Evolutionary conservation across 2,113 vertebrate genomes (phyloP), one percentile per base, ranked within the genome.

Genomic region (Macrotus californicus): DNA sequence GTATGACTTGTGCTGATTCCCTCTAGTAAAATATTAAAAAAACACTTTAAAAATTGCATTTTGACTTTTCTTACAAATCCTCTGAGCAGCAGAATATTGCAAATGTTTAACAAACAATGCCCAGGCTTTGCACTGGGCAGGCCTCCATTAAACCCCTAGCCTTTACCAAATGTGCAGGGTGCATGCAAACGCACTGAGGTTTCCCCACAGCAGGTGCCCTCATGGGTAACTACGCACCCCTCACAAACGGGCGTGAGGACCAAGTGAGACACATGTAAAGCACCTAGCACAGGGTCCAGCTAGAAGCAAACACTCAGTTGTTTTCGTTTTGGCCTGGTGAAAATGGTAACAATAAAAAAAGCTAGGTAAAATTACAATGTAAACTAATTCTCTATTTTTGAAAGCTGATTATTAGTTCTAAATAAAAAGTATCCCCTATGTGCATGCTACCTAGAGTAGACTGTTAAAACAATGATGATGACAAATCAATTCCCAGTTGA

Each of bases 401-500:
- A 12, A 85, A 76, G 22, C 3, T 87, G 26, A 76, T 46, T 8
- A 75, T n/a, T 14, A 75, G 18, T 48, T 95, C 29, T 52, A 93
- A 90, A 70, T 7, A 76, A 21, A 87, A 76, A 59, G 3, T 15
- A 69, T n/a, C 19, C 29, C 50, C 43, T 34, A 18, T 9, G 2
- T 80, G 50, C 43, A 89, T 31, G 26, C 7, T 26, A 67, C 34
- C 24, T 56, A 85, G 0, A 41, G 26, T 41, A 26, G 34, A 52
- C 13, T 64, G n/a, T 77, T 93, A 59, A 66, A 36, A 52, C 61
- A 64, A 79, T 15, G 80, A 61, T 11, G 46, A 76, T 24, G 66
- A 82, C 36, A 77, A 77, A 69, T 50, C 36, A 90, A 86, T 59
- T 87, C n/a, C 56, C n/a, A 56, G 11, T 31, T 56, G 50, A 95